Evolutionary conservation across 1,140 invertebrate genomes (phyloP).

Genomic region (Drosophila rhopaloa): DNA sequence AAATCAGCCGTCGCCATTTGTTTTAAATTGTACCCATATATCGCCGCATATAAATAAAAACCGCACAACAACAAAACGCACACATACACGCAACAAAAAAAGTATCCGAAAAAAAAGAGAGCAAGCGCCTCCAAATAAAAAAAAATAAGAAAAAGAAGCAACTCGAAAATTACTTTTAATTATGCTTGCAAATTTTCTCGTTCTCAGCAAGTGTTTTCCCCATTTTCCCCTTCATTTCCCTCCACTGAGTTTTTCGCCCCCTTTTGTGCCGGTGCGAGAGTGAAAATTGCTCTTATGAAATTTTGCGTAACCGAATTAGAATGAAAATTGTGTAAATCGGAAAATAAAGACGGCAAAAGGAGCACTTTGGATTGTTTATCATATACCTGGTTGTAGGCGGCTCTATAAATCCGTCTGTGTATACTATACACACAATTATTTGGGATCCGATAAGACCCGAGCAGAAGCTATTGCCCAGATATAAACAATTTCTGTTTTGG

Average conservation of each 20-base stretch:
- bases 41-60: constrained; percentile 49
- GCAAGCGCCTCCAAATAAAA: constrained; percentile 32
- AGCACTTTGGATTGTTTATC: constrained; percentile 28
- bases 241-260: neutral
- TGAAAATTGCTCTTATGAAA: constrained; percentile 45
- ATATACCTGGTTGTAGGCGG: neutral
- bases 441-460: constrained; percentile 36
- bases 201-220: constrained; percentile 12
- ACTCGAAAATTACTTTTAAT: constrained; percentile 45
- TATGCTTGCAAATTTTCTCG: constrained; percentile 42
- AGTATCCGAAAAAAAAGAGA: constrained; percentile 25
- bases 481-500: constrained; percentile 38
- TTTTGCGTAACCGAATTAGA: constrained; percentile 56
- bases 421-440: constrained; percentile 33
- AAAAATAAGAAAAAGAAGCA: constrained; percentile 26
- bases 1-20: constrained; percentile 24
- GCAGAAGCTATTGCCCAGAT: constrained; percentile 7
- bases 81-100: constrained; percentile 16
- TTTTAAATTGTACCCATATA: constrained; percentile 39
- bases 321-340: constrained; percentile 47
- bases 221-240: neutral
- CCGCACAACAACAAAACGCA: constrained; percentile 33
- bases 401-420: constrained; percentile 15
- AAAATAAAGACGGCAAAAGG: constrained; percentile 18
- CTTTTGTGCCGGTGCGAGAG: constrained; percentile 25